Evolutionary conservation across 2,888 invertebrate species (phyloP), one percentile per base, ranked within the genome.

Genomic region (Oscheius sp.): DNA sequence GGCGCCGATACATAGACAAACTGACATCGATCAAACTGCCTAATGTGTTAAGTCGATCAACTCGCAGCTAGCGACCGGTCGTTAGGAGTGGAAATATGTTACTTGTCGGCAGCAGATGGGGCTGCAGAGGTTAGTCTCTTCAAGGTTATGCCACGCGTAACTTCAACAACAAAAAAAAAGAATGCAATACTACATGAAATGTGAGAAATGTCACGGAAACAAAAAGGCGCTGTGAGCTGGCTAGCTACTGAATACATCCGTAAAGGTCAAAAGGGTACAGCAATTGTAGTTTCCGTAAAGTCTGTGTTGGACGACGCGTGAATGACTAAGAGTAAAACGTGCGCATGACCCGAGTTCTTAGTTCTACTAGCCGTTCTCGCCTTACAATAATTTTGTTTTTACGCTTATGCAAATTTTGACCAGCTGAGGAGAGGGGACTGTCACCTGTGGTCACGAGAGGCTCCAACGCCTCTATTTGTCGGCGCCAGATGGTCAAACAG

Each of bases 401-500:
- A 22, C 49, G 32, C 32, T 28, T 54, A 54, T 54, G 54, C 54
- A 54, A 54, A 54, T 54, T 54, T 54, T 36, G 50, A 50, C n/a
- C 24, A 22, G 47, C 33, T 33, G 54, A 33, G 24, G 54, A 54
- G n/a, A n/a, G n/a, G n/a, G 54, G 54, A 54, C 54, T 54, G 54
- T 54, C 54, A 54, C 54, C 54, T 54, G 54, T 54, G 33, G 54
- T 54, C 33, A 54, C 33, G 54, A 32, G 32, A 26, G 54, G 20
- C 47, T 24, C 33, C 50, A 50, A 20, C 20, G 28, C 44, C 30
- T 30, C 44, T 59, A 28, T 59, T 59, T 59, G 59, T 59, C 41
- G 59, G 41, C 59, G 59, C 59, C 59, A 59, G 59, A 59, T 59
- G 59, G 59, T 26, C 59, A 59, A 59, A 59, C 59, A 59, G 59